Conservation (phyloP, 2,113 vertebrate species). For the Glaucomys volans region DNA sequence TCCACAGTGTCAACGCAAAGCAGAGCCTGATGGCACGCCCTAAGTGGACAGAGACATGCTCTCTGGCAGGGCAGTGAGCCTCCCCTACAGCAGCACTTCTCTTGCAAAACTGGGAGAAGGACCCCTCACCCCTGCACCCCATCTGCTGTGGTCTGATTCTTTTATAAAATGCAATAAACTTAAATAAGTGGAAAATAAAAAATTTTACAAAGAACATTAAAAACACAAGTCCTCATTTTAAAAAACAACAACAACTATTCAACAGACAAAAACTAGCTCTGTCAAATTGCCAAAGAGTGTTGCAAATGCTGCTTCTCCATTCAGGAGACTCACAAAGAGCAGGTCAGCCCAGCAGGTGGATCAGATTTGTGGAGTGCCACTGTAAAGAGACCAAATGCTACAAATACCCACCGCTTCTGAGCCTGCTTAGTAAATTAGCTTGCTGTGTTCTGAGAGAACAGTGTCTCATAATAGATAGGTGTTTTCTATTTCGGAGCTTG, state of each 20-base stretch:
- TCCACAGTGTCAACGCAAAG: accelerated
- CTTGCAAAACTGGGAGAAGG: neutral
- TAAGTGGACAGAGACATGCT: accelerated
- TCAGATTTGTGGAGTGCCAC: accelerated
- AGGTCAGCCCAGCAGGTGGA: accelerated
- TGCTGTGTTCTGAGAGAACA: neutral
- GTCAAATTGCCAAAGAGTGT: neutral
- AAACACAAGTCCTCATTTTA: neutral
- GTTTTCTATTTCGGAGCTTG: neutral
- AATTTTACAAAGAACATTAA: neutral
- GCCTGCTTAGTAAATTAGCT: neutral
- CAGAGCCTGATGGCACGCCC: accelerated
- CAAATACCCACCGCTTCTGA: accelerated
- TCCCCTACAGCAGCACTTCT: neutral
- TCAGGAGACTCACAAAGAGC: neutral
- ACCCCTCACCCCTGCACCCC: accelerated
- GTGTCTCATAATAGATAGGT: neutral
- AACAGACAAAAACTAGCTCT: neutral
- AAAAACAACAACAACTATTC: neutral
- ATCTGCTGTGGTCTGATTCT: neutral
- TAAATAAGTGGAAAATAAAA: neutral
- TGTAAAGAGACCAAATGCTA: neutral
- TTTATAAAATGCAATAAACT: neutral
- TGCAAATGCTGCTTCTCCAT: neutral
- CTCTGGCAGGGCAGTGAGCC: neutral